Evolutionary conservation across 2,888 invertebrate genomes (phyloP), one percentile per base, ranked within the genome.

Genomic region (Drosophila pullipes): DNA sequence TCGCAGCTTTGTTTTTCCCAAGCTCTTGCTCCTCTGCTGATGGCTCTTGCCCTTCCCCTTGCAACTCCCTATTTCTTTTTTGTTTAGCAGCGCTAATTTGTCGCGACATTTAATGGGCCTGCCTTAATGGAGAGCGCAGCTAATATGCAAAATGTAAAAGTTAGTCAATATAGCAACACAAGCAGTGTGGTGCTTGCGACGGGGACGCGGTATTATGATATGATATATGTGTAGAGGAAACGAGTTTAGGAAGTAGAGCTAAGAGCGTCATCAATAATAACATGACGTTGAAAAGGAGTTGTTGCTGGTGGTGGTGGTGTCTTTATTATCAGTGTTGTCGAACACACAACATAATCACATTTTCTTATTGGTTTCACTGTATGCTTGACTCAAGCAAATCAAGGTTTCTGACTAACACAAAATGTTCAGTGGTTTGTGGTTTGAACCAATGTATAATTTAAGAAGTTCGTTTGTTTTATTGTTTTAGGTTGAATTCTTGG

Each of bases 91-190:
- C 55, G 74, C 64, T 68, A 79, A 82, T 82, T 82, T 80, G 79
- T 79, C 68, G 83, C 70, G 75, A 80, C 70, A 70, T 79, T 78
- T 78, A 81, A 81, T 78, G 75, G 54, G 59, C 47, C 79, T 68
- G 55, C 47, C 79, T 65, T 78, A 70, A 78, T 80, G 83, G 75
- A 74, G 74, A 80, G 62, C 66, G 65, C 41, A 54, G 59, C 47
- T 63, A 54, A 71, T 76, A 81, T 70, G 81, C 71, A 76, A 81
- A 77, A 76, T 62, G 69, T 59, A 69, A 58, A 74, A 63, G 57
- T 58, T 58, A 28, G 16, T n/a, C n/a, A 39, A 25, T 13, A 30
- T 57, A 30, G 10, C 16, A 18, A 16, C 28, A 16, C n/a, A 57
- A 28, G 9, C 39, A n/a, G 7, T 18, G 55, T 37, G 18, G 30